These are phyloP conservation scores for Smutsia gigantea DNA, from an alignment of 2,797 vertebrate genomes.

Conservation along the genomic window DNA sequence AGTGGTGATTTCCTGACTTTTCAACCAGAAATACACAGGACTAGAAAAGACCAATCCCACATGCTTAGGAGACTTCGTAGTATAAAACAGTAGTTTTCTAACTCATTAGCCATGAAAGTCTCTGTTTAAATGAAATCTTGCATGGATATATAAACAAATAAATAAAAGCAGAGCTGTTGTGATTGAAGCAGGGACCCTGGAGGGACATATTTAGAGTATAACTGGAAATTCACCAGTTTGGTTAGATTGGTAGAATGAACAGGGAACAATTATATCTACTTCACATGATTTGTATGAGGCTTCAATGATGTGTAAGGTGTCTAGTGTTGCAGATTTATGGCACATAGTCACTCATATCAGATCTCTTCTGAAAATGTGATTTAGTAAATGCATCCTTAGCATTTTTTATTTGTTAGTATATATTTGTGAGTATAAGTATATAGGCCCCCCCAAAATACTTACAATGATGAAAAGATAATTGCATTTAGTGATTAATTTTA, in stretches of 20 bases:
- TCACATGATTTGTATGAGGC: not conserved
- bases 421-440: not conserved
- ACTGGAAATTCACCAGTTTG: not conserved
- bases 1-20: slow-evolving; percentile 31
- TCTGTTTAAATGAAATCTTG: slow-evolving; percentile 43
- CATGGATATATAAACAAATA: not conserved
- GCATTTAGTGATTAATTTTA: slow-evolving; percentile 21
- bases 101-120: not conserved
- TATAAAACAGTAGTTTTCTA: slow-evolving; percentile 1
- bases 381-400: not conserved
- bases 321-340: not conserved
- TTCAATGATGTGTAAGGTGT: not conserved
- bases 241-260: not conserved
- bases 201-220: not conserved
- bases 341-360: not conserved
- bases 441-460: not conserved
- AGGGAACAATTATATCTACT: not conserved
- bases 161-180: not conserved
- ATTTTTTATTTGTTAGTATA: too few relatives aligned
- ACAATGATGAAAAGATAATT: not conserved
- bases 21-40: not conserved
- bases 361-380: not conserved
- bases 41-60: not conserved
- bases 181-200: not conserved
- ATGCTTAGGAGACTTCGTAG: not conserved